Conservation (phyloP, 1,140 invertebrate species). For the Drosophila azteca region DNA sequence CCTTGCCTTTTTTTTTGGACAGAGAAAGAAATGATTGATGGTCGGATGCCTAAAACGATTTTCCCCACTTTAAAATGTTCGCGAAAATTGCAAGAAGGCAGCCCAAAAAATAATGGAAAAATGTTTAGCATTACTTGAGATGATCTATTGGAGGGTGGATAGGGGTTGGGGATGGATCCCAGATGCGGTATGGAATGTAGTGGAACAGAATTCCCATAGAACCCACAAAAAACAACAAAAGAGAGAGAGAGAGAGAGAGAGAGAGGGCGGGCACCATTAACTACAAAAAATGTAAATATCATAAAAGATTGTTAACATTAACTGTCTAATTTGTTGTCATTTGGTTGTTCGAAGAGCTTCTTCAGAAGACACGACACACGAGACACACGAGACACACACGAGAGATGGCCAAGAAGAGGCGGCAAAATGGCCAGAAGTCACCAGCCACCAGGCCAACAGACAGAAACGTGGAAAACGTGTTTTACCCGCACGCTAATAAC, state of each 20-base stretch:
- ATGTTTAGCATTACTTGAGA: slow-evolving; percentile 25
- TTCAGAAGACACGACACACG: slow-evolving; percentile 50
- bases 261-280: too few species aligned
- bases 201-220: too few species aligned
- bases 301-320: slow-evolving; percentile 80
- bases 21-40: slow-evolving; percentile 74
- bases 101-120: slow-evolving; percentile 38
- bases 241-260: too few species aligned
- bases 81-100: slow-evolving; percentile 33
- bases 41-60: slow-evolving; percentile 41
- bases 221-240: too few species aligned
- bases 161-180: too few species aligned
- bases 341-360: slow-evolving; percentile 61
- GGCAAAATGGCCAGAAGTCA: slow-evolving; percentile 56
- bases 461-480: slow-evolving; percentile 55
- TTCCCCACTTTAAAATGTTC: slow-evolving; percentile 66
- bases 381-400: slow-evolving; percentile 3
- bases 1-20: slow-evolving; percentile 1
- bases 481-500: slow-evolving; percentile 71
- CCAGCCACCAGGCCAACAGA: too few species aligned
- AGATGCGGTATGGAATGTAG: too few species aligned
- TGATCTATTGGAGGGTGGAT: neutral
- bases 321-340: slow-evolving; percentile 82
- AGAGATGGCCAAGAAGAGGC: slow-evolving; percentile 46
- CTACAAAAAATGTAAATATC: slow-evolving; percentile 71